These are phyloP conservation scores for Tetranychus truncatus DNA, from an alignment of 2,888 invertebrate species.

Conservation along the genomic window DNA sequence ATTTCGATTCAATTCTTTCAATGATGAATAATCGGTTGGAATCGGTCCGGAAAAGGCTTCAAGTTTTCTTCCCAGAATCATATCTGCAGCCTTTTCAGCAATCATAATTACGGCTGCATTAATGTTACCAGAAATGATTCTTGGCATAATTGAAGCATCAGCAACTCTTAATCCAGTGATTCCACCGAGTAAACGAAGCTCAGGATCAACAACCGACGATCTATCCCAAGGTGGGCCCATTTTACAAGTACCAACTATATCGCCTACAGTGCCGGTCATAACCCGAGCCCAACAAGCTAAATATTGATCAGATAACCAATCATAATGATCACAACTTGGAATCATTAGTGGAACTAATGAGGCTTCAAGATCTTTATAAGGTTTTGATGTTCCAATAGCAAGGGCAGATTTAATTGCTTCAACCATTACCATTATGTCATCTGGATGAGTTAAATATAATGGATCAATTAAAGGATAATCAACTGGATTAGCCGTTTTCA, in stretches of 20 bases:
- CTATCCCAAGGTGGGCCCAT: slow-evolving; percentile 10
- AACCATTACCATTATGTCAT: slow-evolving; percentile 12
- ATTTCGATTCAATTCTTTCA: background rate
- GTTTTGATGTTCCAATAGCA: slow-evolving; percentile 38
- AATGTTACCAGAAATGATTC: slow-evolving; percentile 25
- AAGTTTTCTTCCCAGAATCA: slow-evolving; percentile 20
- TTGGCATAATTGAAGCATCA: slow-evolving; percentile 30
- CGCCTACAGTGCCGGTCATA: background rate
- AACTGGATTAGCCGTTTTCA: background rate
- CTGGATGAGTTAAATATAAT: slow-evolving; percentile 7
- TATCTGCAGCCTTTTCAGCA: slow-evolving; percentile 27
- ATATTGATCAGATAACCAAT: slow-evolving; percentile 6
- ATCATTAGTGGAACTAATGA: background rate
- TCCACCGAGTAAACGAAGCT: slow-evolving; percentile 29
- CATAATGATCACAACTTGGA: slow-evolving; percentile 5
- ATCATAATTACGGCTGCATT: slow-evolving; percentile 28
- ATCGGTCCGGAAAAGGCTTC: slow-evolving; percentile 5
- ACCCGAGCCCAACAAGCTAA: slow-evolving; percentile 7
- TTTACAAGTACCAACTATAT: slow-evolving; percentile 11
- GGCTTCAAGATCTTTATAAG: slow-evolving; percentile 50
- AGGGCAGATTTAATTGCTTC: slow-evolving; percentile 9
- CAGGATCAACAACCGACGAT: slow-evolving; percentile 21
- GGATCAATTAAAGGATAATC: slow-evolving; percentile 11
- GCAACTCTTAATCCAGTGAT: slow-evolving; percentile 29
- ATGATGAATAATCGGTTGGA: background rate